Evolutionary conservation across 2,797 vertebrate genomes (phyloP).

Genomic region (Argentina silus): DNA sequence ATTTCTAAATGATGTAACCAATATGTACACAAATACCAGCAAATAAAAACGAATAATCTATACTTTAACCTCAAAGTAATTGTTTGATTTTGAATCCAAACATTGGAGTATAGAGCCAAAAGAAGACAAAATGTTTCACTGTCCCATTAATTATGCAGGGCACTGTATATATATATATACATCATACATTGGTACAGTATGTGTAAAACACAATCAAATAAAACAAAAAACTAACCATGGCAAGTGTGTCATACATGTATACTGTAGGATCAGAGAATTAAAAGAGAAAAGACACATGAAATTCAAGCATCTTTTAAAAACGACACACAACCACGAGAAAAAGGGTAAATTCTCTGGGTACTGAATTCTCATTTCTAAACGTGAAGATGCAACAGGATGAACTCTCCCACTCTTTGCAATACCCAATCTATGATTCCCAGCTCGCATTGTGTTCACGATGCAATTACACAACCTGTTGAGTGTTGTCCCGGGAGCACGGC

Average conservation of each 20-base stretch:
- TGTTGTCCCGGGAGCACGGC: conserved; percentile 77
- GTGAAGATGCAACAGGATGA: conserved; percentile 57
- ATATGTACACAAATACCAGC: too few relatives aligned
- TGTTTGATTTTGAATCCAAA: too few relatives aligned
- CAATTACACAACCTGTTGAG: conserved; percentile 84
- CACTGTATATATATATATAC: too few relatives aligned
- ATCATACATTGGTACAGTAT: too few relatives aligned
- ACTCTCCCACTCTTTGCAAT: conserved; percentile 44
- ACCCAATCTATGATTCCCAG: conserved; percentile 70
- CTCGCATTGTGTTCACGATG: conserved; percentile 56
- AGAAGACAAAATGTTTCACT: too few relatives aligned
- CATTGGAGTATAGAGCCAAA: too few relatives aligned
- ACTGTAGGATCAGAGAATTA: conserved; percentile 38
- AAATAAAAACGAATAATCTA: too few relatives aligned
- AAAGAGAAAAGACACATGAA: conserved; percentile 45
- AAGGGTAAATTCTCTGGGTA: conserved; percentile 41
- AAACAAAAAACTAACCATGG: neutral
- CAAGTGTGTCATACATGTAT: conserved; percentile 1
- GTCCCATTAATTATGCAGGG: too few relatives aligned
- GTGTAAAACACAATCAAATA: too few relatives aligned
- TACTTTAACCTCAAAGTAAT: too few relatives aligned
- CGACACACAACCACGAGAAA: conserved; percentile 38
- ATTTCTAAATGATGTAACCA: too few relatives aligned
- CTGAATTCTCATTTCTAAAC: conserved; percentile 67
- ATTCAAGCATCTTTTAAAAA: conserved; percentile 32